Conservation (phyloP, 2,797 vertebrate genomes). For the Cheirogaleus major region DNA sequence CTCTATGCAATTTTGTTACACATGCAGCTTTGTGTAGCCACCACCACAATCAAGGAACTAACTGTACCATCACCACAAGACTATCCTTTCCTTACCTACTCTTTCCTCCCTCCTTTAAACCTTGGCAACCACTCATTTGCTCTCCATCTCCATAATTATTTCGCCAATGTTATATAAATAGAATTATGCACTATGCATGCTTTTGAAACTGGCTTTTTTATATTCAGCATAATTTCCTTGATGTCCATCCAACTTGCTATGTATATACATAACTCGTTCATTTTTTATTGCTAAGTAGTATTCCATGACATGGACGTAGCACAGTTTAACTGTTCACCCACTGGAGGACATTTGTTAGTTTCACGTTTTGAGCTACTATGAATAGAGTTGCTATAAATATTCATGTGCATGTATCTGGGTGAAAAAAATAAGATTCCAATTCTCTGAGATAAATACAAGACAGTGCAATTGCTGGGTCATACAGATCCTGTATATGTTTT, state of each 20-base stretch:
- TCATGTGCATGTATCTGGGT: neutral
- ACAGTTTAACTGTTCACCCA: neutral
- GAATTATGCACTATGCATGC: too few relatives aligned
- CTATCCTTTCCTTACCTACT: neutral
- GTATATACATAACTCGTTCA: neutral
- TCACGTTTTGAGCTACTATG: neutral
- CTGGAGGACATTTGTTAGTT: neutral
- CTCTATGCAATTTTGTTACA: neutral
- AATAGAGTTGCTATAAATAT: neutral
- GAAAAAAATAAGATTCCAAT: neutral
- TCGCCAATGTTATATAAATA: neutral
- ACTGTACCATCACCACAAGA: neutral
- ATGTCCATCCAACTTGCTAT: neutral
- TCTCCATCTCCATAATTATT: neutral
- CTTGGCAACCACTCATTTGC: neutral
- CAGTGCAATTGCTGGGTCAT: neutral
- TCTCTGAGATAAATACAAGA: neutral
- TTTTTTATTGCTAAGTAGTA: neutral
- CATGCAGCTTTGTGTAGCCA: neutral
- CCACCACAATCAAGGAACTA: neutral
- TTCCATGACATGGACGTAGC: neutral
- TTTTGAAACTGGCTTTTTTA: neutral
- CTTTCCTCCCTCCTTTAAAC: neutral
- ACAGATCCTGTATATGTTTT: neutral
- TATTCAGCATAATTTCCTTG: neutral